Evolutionary conservation across 2,888 invertebrate genomes (phyloP).

Genomic region (Ochropleura plecta): DNA sequence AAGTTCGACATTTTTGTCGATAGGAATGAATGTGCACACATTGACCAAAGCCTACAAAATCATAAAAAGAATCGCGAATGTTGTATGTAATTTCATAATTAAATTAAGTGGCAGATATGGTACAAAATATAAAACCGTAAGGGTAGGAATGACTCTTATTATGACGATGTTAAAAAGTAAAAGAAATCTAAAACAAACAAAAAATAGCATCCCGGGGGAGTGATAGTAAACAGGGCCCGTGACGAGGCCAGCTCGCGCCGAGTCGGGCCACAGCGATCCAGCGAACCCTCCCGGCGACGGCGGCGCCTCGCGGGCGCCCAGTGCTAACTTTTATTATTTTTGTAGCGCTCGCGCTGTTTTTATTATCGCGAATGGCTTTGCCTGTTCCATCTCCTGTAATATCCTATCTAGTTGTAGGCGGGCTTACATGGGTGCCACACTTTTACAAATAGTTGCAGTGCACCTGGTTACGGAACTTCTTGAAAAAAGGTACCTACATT

Average conservation of each 20-base stretch:
- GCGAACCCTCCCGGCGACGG: conserved; percentile 70
- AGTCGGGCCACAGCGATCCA: conserved; percentile 67
- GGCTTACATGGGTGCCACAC: conserved; percentile 49
- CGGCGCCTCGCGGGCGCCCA: conserved; percentile 82
- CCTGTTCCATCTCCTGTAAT: conserved; percentile 72
- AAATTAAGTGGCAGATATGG: conserved; percentile 7
- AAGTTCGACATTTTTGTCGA: background rate
- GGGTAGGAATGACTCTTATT: conserved; percentile 71
- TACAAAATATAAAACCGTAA: conserved; percentile 24
- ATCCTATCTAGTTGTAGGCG: conserved; percentile 65
- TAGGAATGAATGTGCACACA: background rate
- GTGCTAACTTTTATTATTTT: conserved; percentile 87
- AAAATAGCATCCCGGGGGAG: conserved; percentile 76
- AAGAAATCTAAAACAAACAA: conserved; percentile 77
- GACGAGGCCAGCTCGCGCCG: conserved; percentile 72
- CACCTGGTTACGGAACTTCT: conserved; percentile 27
- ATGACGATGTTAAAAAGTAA: conserved; percentile 75
- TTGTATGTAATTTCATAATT: background rate
- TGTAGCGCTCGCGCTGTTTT: conserved; percentile 82
- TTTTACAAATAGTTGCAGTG: conserved; percentile 39
- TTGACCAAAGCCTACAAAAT: background rate
- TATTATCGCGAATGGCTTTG: conserved; percentile 80
- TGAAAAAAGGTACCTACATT: conserved; percentile 7
- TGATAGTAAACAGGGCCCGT: conserved; percentile 82
- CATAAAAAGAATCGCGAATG: background rate